Percentiles rank a stretch among this genome's conserved stretches.
Conservation (phyloP, 2,888 invertebrate species). For the Lycophotia porphyrea region DNA sequence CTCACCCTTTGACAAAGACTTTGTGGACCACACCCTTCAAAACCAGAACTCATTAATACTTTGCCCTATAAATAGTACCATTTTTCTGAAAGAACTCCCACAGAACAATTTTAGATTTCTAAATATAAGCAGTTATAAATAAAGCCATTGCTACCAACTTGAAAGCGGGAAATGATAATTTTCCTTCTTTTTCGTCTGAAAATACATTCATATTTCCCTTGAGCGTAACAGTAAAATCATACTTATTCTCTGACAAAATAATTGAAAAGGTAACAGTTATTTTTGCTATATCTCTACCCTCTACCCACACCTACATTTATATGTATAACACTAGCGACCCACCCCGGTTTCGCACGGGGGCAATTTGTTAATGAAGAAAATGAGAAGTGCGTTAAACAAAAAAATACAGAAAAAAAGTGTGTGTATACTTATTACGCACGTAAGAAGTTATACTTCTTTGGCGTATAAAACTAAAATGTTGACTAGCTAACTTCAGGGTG, state of each 20-base stretch:
- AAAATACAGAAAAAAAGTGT: background rate
- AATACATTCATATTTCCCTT: background rate
- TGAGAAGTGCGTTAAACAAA: background rate
- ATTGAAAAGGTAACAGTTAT: background rate
- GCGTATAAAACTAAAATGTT: too few relatives aligned
- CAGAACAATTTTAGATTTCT: background rate
- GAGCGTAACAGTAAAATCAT: background rate
- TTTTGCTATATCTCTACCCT: too few relatives aligned
- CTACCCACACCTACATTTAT: background rate
- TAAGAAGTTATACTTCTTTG: too few relatives aligned
- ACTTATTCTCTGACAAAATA: background rate
- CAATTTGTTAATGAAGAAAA: background rate
- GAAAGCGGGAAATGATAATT: background rate
- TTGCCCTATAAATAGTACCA: slow-evolving; percentile 4
- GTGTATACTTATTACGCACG: too few relatives aligned
- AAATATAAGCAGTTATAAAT: slow-evolving; percentile 17
- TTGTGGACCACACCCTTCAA: background rate
- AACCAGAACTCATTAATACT: background rate
- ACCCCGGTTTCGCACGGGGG: background rate
- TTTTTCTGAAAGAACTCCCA: background rate
- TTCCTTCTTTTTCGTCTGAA: background rate
- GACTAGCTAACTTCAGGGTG: too few relatives aligned
- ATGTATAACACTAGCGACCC: background rate
- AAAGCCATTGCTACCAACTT: slow-evolving; percentile 2
- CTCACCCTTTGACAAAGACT: background rate